Conservation (phyloP, 2,113 vertebrate genomes). For the Oreochromis tanganicae region DNA sequence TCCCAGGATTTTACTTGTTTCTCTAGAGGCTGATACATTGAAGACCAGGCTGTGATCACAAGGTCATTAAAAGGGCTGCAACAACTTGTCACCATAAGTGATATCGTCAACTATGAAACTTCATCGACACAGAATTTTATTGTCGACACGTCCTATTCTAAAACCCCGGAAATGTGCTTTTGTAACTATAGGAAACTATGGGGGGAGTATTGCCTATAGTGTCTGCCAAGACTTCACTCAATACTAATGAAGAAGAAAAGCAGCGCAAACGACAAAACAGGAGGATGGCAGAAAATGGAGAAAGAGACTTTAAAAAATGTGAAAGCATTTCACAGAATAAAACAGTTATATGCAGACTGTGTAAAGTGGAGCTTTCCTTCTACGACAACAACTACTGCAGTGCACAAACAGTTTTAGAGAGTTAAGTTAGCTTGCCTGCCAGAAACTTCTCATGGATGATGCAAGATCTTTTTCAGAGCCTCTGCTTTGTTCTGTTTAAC, state of each 20-base stretch:
- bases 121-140: neutral
- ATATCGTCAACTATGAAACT: neutral
- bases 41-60: neutral
- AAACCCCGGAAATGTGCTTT: neutral
- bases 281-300: neutral
- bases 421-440: neutral
- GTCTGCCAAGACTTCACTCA: neutral
- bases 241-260: neutral
- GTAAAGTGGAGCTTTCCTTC: neutral
- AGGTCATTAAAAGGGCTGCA: neutral
- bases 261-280: neutral
- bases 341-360: neutral
- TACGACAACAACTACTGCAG: neutral
- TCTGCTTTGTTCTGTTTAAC: neutral
- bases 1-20: neutral
- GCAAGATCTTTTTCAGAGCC: neutral
- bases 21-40: neutral
- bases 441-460: neutral
- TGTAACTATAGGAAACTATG: neutral
- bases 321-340: neutral
- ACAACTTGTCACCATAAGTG: neutral
- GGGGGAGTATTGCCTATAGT: neutral
- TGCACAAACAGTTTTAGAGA: neutral
- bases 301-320: neutral
- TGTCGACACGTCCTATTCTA: rapidly evolving